phyloP scores from a whole-genome alignment of 1,140 invertebrate genomes.

The Grapholita molesta region DNA sequence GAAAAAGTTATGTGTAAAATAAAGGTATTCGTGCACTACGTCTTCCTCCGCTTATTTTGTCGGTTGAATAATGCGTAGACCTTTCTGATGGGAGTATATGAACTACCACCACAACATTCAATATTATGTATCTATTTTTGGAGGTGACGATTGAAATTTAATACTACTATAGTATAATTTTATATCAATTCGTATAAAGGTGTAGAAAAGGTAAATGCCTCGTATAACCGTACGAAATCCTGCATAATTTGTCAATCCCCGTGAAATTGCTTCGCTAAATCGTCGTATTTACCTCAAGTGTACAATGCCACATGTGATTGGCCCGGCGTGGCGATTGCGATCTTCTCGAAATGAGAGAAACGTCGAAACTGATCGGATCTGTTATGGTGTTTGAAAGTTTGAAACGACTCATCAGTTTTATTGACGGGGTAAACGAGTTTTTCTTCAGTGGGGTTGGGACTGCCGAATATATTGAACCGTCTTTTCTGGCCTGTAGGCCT shows the following conservation, averaged over 20 bases:
- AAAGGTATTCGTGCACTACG: too few species aligned
- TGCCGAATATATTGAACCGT: too few species aligned
- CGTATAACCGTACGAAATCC: neutral
- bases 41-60: too few species aligned
- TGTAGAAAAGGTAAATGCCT: neutral
- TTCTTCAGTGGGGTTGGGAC: neutral
- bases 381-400: neutral
- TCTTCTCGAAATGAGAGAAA: neutral
- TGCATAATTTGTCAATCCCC: constrained; percentile 1
- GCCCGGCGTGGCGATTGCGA: neutral
- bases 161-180: neutral
- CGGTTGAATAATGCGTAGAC: too few species aligned
- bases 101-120: too few species aligned
- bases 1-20: too few species aligned
- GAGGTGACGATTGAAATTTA: too few species aligned
- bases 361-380: neutral
- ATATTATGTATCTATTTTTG: too few species aligned
- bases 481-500: too few species aligned
- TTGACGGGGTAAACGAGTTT: neutral
- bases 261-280: neutral
- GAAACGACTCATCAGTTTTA: neutral
- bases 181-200: neutral
- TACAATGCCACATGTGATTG: neutral
- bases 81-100: too few species aligned
- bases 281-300: neutral